Percentiles rank a stretch among this genome's conserved stretches.
Evolutionary conservation across 2,888 invertebrate species (phyloP).

Genomic region (Linnaemya vulpina): DNA sequence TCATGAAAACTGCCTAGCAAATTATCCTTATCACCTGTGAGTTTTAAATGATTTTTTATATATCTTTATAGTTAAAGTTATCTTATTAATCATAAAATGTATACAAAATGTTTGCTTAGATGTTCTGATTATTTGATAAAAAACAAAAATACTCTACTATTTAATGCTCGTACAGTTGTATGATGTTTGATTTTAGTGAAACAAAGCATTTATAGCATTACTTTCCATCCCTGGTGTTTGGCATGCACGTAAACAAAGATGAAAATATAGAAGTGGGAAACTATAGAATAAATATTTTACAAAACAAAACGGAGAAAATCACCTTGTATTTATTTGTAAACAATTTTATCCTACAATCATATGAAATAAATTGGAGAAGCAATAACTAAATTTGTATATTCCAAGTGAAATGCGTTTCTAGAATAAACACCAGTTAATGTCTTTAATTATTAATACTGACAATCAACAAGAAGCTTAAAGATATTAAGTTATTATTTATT

Average conservation of each 20-base stretch:
- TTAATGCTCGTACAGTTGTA: too few relatives aligned
- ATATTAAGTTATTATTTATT: slow-evolving; percentile 22
- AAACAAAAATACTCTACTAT: too few relatives aligned
- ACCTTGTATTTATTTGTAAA: neutral
- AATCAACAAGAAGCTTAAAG: neutral
- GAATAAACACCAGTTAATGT: slow-evolving; percentile 42
- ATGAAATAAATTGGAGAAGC: neutral
- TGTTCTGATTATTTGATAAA: too few relatives aligned
- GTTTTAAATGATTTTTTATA: too few relatives aligned
- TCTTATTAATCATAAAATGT: too few relatives aligned
- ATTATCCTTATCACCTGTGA: too few relatives aligned
- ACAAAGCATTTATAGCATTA: too few relatives aligned
- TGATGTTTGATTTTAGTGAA: too few relatives aligned
- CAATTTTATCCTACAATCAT: neutral
- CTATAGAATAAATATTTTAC: neutral
- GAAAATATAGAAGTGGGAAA: neutral
- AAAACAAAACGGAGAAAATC: neutral
- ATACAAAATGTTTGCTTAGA: too few relatives aligned
- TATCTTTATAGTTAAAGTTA: too few relatives aligned
- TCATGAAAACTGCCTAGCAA: too few relatives aligned
- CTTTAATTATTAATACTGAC: slow-evolving; percentile 15
- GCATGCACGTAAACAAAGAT: neutral
- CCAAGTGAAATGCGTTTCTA: too few relatives aligned
- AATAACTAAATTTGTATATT: neutral
- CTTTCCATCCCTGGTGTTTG: neutral